These are phyloP conservation scores for Anneissia japonica DNA, from an alignment of 35 echinoderm and acorn worm genomes.

Conservation along the genomic window DNA sequence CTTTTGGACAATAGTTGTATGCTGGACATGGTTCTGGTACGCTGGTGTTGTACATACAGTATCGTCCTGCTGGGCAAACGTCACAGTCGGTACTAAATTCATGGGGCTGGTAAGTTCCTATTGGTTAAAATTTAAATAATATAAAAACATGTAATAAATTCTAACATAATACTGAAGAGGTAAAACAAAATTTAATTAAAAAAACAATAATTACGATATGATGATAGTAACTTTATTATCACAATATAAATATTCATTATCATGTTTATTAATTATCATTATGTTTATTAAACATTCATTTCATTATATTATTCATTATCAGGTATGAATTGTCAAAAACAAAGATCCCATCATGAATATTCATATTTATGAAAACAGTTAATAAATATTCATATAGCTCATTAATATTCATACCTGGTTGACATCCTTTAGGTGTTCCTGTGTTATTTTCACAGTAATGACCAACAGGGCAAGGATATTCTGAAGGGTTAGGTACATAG, in stretches of 20 bases:
- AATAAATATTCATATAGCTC: too few species aligned
- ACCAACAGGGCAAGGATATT: slow-evolving; percentile 73
- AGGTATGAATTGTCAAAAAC: too few species aligned
- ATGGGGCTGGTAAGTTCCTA: slow-evolving; percentile 75
- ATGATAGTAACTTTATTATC: too few species aligned
- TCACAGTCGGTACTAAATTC: slow-evolving; percentile 30
- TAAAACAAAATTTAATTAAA: too few species aligned
- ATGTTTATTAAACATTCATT: too few species aligned
- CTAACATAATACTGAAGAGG: neutral
- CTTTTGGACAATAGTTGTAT: slow-evolving; percentile 79
- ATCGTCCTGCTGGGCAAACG: slow-evolving; percentile 62
- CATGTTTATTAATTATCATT: too few species aligned
- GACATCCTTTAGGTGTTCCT: slow-evolving; percentile 55
- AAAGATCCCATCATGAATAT: too few species aligned
- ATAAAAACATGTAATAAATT: neutral
- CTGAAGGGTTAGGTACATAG: slow-evolving; percentile 34
- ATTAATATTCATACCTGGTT: slow-evolving; percentile 53
- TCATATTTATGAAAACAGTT: too few species aligned
- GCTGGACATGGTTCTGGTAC: slow-evolving; percentile 54
- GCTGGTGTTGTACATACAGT: slow-evolving; percentile 74
- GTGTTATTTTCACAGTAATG: slow-evolving; percentile 70
- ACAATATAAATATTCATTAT: too few species aligned
- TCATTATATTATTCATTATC: too few species aligned
- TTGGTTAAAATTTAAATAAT: neutral
- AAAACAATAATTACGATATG: too few species aligned